Evolutionary conservation across 2,113 vertebrate species (phyloP).

Genomic region (Phasianus colchicus): DNA sequence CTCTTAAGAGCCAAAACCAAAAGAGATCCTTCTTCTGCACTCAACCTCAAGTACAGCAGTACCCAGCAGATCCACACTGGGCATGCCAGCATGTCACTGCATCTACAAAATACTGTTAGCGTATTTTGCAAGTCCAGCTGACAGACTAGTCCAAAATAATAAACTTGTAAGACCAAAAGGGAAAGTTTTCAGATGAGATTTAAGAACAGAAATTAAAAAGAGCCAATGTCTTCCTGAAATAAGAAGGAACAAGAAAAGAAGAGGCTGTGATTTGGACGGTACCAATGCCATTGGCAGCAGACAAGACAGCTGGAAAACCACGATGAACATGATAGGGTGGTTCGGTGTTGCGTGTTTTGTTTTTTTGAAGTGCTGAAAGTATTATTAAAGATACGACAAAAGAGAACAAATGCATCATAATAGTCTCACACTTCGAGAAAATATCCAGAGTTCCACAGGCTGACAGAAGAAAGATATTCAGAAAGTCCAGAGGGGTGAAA

Average conservation of each 20-base stretch:
- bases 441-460: not conserved
- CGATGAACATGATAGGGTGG: not conserved
- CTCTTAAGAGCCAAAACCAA: not conserved
- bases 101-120: not conserved
- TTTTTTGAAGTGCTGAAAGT: not conserved
- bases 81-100: not conserved
- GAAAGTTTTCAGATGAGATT: not conserved
- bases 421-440: not conserved
- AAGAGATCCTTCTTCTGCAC: not conserved
- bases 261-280: not conserved
- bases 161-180: not conserved
- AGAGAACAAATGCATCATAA: not conserved
- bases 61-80: accelerated
- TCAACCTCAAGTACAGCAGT: not conserved
- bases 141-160: not conserved
- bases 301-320: not conserved
- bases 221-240: not conserved
- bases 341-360: not conserved
- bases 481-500: not conserved
- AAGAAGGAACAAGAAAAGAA: not conserved
- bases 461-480: not conserved
- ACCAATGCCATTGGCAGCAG: not conserved
- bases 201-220: not conserved
- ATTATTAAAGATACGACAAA: not conserved
- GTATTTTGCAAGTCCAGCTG: not conserved